Evolutionary conservation across 2,797 vertebrate species (phyloP).

Genomic region (Argyrosomus regius): DNA sequence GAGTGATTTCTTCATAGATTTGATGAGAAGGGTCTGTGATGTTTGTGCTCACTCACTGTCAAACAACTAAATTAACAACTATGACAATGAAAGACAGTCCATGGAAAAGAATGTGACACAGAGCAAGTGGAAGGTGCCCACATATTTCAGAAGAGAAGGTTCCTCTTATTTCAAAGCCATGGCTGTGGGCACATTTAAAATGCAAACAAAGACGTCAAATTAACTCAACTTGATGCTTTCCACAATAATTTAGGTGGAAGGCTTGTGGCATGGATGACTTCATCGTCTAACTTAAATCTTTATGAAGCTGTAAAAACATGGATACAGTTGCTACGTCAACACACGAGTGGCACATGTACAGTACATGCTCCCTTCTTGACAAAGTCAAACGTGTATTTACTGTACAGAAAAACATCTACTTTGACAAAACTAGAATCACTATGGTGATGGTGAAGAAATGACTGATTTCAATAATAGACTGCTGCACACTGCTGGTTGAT

Average conservation of each 20-base stretch:
- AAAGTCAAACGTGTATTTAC: neutral
- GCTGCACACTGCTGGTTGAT: neutral
- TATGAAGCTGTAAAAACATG: slow-evolving; percentile 67
- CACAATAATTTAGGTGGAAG: slow-evolving; percentile 43
- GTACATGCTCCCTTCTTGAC: slow-evolving; percentile 13
- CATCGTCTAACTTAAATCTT: slow-evolving; percentile 63
- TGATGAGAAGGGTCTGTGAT: neutral
- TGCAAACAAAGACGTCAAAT: slow-evolving; percentile 62
- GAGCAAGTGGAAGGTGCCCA: neutral
- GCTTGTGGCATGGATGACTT: slow-evolving; percentile 67
- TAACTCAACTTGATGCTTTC: slow-evolving; percentile 59
- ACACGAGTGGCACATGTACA: slow-evolving; percentile 22
- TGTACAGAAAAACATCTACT: slow-evolving; percentile 22
- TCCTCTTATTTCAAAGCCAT: slow-evolving; percentile 26
- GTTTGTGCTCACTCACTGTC: neutral
- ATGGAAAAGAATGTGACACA: neutral
- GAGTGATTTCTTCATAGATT: neutral
- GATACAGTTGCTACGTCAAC: slow-evolving; percentile 73
- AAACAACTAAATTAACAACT: neutral
- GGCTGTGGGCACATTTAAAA: slow-evolving; percentile 32
- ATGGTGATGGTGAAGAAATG: neutral
- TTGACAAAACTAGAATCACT: slow-evolving; percentile 2
- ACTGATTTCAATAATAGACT: slow-evolving; percentile 3
- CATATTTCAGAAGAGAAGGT: neutral
- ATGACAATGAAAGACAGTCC: neutral